These are phyloP conservation scores for Erythrocercus mccallii DNA, from an alignment of 2,113 vertebrate species.

Conservation along the genomic window DNA sequence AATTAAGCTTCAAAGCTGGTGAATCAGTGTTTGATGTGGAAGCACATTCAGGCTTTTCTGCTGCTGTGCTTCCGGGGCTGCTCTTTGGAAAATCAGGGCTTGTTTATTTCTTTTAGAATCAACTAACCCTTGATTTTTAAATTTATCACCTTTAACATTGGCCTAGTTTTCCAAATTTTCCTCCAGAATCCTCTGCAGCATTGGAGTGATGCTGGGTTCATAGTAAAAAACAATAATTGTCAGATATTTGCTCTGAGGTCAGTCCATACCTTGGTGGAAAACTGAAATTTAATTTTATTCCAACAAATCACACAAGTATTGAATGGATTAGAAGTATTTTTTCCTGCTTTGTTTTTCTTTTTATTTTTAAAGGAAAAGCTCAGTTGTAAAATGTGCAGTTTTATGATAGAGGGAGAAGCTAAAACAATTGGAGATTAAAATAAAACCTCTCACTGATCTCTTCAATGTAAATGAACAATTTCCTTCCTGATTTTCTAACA, in stretches of 20 bases:
- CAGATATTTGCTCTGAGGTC: not conserved
- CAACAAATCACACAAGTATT: not conserved
- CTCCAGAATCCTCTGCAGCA: not conserved
- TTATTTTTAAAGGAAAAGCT: not conserved
- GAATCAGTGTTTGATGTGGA: slow-evolving; percentile 15
- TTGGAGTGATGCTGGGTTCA: not conserved
- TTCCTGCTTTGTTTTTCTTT: not conserved
- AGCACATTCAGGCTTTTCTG: not conserved
- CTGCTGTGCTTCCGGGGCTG: not conserved
- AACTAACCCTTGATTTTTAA: not conserved
- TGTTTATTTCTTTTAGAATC: not conserved
- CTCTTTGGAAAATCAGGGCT: not conserved
- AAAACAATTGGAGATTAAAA: not conserved
- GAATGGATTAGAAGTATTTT: not conserved
- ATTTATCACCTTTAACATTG: not conserved
- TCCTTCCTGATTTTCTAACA: not conserved
- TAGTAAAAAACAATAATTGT: not conserved
- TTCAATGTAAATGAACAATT: not conserved
- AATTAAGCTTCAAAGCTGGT: slow-evolving; percentile 43
- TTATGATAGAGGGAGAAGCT: not conserved
- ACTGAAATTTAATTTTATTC: not conserved
- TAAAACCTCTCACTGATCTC: not conserved
- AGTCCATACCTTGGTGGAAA: not conserved
- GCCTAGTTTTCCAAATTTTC: not conserved
- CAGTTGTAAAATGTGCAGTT: not conserved